phyloP scores from a whole-genome alignment of 2,113 vertebrate genomes.

The Cyphomyrus discorhynchus region DNA sequence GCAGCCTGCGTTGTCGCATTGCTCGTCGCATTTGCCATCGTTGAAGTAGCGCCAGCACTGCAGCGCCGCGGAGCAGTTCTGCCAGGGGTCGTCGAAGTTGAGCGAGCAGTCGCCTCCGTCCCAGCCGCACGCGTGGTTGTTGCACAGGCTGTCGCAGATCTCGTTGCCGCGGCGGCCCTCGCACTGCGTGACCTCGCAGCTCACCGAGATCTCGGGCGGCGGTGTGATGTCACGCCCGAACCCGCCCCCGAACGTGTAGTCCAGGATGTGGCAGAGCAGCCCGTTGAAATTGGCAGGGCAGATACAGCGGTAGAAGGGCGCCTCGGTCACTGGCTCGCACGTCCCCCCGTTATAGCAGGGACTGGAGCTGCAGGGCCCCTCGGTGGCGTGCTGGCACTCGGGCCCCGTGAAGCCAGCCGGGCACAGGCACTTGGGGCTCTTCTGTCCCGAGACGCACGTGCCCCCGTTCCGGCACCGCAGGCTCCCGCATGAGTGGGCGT shows the following conservation, averaged over 20 bases:
- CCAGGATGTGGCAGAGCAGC: conserved; percentile 83
- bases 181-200: conserved; percentile 68
- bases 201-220: conserved; percentile 32
- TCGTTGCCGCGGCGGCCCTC: conserved; percentile 65
- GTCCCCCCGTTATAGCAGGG: conserved; percentile 91
- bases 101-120: conserved; percentile 94
- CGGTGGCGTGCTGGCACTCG: conserved; percentile 73
- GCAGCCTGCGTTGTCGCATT: conserved; percentile 81
- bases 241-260: conserved; percentile 70
- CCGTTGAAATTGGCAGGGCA: conserved; percentile 86
- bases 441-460: conserved; percentile 75
- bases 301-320: conserved; percentile 76
- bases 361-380: conserved; percentile 72
- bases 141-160: conserved; percentile 74
- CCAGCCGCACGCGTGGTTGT: conserved; percentile 86
- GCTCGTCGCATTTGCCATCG: conserved; percentile 76
- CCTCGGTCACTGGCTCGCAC: conserved; percentile 68
- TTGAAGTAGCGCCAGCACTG: conserved; percentile 96
- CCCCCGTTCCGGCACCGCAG: conserved; percentile 82
- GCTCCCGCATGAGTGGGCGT: conserved; percentile 73
- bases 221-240: conserved; percentile 69
- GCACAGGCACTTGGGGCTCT: conserved; percentile 79
- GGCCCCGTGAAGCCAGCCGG: conserved; percentile 69
- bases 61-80: conserved; percentile 83
- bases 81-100: conserved; percentile 86